phyloP scores from a whole-genome alignment of 2,888 invertebrate species.

The Lithodes maja region DNA sequence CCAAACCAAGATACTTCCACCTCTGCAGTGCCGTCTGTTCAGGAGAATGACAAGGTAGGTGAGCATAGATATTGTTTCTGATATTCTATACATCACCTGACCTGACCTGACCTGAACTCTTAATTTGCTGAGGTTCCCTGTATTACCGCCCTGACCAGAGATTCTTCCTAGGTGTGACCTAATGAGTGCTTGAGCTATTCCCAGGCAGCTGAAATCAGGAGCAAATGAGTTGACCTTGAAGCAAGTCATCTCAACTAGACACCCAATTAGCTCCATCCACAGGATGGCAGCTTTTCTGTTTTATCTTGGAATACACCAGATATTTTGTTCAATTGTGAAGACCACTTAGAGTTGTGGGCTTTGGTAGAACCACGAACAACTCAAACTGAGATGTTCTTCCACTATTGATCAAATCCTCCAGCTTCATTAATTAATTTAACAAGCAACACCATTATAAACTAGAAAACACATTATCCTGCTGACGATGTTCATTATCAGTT shows the following conservation, averaged over 20 bases:
- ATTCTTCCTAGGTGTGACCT: constrained; percentile 7
- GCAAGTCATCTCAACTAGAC: background rate
- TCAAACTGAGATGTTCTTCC: too few species aligned
- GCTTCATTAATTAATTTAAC: too few species aligned
- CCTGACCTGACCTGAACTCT: constrained; percentile 24
- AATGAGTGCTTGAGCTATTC: background rate
- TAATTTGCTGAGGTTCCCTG: background rate
- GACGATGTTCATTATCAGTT: too few species aligned
- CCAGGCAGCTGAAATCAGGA: background rate
- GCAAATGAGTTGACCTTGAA: background rate
- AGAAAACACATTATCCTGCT: too few species aligned
- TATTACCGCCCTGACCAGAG: constrained; percentile 39
- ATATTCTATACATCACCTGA: background rate
- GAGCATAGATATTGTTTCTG: background rate
- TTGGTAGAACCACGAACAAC: too few species aligned
- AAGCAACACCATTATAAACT: too few species aligned
- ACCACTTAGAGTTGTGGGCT: too few species aligned
- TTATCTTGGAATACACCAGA: too few species aligned
- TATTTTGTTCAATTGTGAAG: too few species aligned
- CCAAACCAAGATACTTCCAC: background rate
- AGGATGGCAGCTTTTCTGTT: too few species aligned
- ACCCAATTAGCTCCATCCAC: too few species aligned
- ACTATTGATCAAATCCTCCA: too few species aligned
- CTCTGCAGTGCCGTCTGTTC: background rate
- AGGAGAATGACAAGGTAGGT: background rate